phyloP scores from a whole-genome alignment of 2,888 invertebrate genomes.

The Lagria hirta region DNA sequence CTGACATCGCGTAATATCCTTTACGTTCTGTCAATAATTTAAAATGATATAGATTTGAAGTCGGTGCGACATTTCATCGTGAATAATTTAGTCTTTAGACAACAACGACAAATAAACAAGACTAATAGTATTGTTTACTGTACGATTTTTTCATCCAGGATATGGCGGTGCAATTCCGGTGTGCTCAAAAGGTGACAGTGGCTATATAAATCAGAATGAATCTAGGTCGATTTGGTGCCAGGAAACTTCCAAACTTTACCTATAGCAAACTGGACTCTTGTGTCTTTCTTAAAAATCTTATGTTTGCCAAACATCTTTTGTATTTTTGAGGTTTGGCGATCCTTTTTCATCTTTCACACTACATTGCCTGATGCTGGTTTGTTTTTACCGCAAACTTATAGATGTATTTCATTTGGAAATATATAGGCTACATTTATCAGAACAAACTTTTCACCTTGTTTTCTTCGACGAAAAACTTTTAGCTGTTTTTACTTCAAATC shows the following conservation, averaged over 20 bases:
- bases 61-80: slow-evolving; percentile 19
- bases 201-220: slow-evolving; percentile 49
- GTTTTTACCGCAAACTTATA: slow-evolving; percentile 27
- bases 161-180: slow-evolving; percentile 38
- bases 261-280: slow-evolving; percentile 19
- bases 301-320: slow-evolving; percentile 27
- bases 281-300: slow-evolving; percentile 24
- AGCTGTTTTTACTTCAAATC: slow-evolving; percentile 22
- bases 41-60: slow-evolving; percentile 27
- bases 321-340: slow-evolving; percentile 17
- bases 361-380: slow-evolving; percentile 26
- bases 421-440: slow-evolving; percentile 27
- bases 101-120: slow-evolving; percentile 17
- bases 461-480: slow-evolving; percentile 19
- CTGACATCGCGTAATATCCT: slow-evolving; percentile 26
- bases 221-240: slow-evolving; percentile 44
- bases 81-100: slow-evolving; percentile 25
- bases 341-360: slow-evolving; percentile 20
- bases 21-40: slow-evolving; percentile 30
- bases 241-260: slow-evolving; percentile 36
- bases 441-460: slow-evolving; percentile 27
- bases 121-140: slow-evolving; percentile 24
- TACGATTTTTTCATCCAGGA: slow-evolving; percentile 13
- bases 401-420: slow-evolving; percentile 24
- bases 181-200: slow-evolving; percentile 39